Percentiles rank a stretch among this genome's conserved stretches.
Conservation (phyloP, 2,113 vertebrate species). For the Solea senegalensis region DNA sequence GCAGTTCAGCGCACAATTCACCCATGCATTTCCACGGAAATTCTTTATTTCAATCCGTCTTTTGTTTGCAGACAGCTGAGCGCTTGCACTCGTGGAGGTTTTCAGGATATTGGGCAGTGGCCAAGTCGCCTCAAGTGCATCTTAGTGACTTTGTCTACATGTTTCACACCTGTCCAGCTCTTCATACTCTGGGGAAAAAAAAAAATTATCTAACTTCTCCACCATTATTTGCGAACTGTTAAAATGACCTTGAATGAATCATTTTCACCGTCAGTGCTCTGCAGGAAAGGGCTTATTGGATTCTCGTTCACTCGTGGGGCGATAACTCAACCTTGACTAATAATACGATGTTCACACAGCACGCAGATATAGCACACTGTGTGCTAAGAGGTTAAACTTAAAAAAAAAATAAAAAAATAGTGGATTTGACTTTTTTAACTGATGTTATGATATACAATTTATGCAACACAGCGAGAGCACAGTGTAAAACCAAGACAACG, state of each 20-base stretch:
- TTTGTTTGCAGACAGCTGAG: conserved; percentile 51
- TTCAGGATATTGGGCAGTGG: conserved; percentile 39
- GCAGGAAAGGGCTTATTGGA: conserved; percentile 37
- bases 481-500: not conserved
- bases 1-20: not conserved
- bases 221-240: not conserved
- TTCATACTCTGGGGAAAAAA: conserved; percentile 4
- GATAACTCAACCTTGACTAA: conserved; percentile 66
- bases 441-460: not conserved
- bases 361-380: conserved; percentile 19
- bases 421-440: too few species aligned
- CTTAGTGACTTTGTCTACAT: conserved; percentile 9
- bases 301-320: conserved; percentile 33
- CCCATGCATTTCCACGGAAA: conserved; percentile 23
- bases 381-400: not conserved
- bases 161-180: conserved; percentile 25
- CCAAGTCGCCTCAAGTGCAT: conserved; percentile 43
- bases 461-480: not conserved
- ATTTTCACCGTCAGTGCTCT: conserved; percentile 15
- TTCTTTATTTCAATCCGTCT: conserved; percentile 32
- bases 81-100: conserved; percentile 29
- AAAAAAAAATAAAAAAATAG: too few species aligned
- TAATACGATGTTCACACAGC: conserved; percentile 46
- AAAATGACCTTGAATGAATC: conserved; percentile 45
- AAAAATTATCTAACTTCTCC: conserved; percentile 9